Evolutionary conservation across 1,140 invertebrate genomes (phyloP), one percentile per base, ranked within the genome.

Genomic region (Heliothis virescens): DNA sequence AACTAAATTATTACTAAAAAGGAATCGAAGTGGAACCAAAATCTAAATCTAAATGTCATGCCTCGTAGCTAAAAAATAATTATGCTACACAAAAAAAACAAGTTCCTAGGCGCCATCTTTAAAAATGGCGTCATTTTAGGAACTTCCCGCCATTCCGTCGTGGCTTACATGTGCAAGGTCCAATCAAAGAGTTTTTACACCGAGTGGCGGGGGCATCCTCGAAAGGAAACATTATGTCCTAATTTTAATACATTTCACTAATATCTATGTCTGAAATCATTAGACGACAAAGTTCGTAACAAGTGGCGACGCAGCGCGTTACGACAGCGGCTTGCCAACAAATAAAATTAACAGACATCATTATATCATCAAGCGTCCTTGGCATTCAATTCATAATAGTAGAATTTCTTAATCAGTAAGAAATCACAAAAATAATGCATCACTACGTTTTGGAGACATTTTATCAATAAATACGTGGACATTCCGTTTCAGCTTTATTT

Each of bases 251-350:
- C 41, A 67, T 67, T 67, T 67, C 15, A 67, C 63, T 67, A 67
- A 63, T 12, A 16, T 48, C 63, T 67, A 67, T 41, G 63, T 67
- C 63, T 16, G 34, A 67, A 67, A 18, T 50, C 63, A 67, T 48
- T 67, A 67, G 34, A 67, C 63, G 16, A 67, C 18, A 67, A 48
- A 48, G 41, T 18, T 67, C 41, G 11, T 18, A 48, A 41, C 48
- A 67, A 41, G 50, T 48, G 41, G 41, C 63, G 63, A 67, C 57
- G 21, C 18, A 48, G 18, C 41, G n/a, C n/a, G 16, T 21, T 21
- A 21, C 63, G 63, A 41, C 62, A 67, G 63, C 63, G 63, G 63
- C 63, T 41, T 67, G 63, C 63, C 63, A 67, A 67, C 63, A 67
- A 67, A 67, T 67, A 67, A 67, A 65, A 18, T 67, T 3, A 13